phyloP scores from a whole-genome alignment of 1,140 invertebrate species.

The Danaus plexippus region DNA sequence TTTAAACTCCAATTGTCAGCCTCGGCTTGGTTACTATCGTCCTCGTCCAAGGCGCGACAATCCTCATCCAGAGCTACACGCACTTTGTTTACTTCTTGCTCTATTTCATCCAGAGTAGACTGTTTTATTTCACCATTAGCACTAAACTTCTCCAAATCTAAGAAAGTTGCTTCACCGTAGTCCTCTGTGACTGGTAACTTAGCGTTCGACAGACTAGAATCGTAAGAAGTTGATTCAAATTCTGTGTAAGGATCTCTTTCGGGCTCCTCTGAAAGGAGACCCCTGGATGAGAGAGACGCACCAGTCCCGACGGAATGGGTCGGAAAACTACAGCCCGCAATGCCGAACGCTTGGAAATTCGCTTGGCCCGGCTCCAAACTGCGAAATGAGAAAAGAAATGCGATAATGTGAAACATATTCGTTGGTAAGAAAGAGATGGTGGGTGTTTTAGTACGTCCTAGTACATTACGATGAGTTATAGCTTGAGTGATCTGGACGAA shows the following conservation, averaged over 20 bases:
- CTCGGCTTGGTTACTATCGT: constrained; percentile 59
- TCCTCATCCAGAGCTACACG: constrained; percentile 67
- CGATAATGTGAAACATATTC: constrained; percentile 54
- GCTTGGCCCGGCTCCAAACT: constrained; percentile 71
- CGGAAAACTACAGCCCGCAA: constrained; percentile 67
- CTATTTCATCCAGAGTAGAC: constrained; percentile 63
- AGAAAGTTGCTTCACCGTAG: constrained; percentile 61
- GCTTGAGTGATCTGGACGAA: constrained; percentile 58
- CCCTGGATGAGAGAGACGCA: constrained; percentile 44
- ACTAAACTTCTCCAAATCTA: constrained; percentile 57
- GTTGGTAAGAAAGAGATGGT: constrained; percentile 59
- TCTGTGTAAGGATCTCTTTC: constrained; percentile 47
- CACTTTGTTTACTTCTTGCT: constrained; percentile 68
- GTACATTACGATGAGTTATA: constrained; percentile 63
- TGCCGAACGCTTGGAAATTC: constrained; percentile 66
- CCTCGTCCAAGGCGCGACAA: constrained; percentile 60
- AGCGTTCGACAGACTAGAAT: constrained; percentile 26
- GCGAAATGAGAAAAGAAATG: constrained; percentile 71
- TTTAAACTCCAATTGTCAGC: constrained; percentile 69
- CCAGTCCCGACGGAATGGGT: constrained; percentile 60
- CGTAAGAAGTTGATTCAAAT: constrained; percentile 47
- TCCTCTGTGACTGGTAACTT: constrained; percentile 31
- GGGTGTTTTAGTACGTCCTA: constrained; percentile 48
- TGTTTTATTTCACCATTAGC: constrained; percentile 38
- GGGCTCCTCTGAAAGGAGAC: constrained; percentile 39